Percentiles rank a stretch among this genome's conserved stretches.
Conservation (phyloP, 2,797 vertebrate genomes). For the Orestias chungarensis region DNA sequence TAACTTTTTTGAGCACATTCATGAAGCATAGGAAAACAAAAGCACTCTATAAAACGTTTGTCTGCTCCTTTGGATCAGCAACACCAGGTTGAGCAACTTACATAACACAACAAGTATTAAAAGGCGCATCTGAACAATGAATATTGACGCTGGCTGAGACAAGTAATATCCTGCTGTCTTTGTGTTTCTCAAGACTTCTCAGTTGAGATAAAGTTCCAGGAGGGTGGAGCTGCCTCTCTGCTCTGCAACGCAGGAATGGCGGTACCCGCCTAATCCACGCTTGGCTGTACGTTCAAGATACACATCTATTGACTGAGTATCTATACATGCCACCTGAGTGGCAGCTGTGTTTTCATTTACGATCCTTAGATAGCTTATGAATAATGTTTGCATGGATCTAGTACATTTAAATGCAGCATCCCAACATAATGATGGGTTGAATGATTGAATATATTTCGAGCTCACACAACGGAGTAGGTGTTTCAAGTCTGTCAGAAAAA, state of each 20-base stretch:
- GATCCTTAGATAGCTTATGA: slow-evolving; percentile 47
- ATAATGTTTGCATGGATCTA: slow-evolving; percentile 49
- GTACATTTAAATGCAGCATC: slow-evolving; percentile 44
- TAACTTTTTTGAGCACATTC: slow-evolving; percentile 33
- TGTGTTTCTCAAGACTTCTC: slow-evolving; percentile 37
- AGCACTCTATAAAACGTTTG: slow-evolving; percentile 24
- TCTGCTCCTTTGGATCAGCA: slow-evolving; percentile 25
- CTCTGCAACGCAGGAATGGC: slow-evolving; percentile 49
- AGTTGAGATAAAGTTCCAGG: slow-evolving; percentile 49
- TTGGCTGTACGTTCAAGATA: slow-evolving; percentile 52
- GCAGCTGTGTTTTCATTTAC: slow-evolving; percentile 53
- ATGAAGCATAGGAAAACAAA: slow-evolving; percentile 32
- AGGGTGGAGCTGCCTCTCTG: slow-evolving; percentile 43
- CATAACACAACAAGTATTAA: slow-evolving; percentile 29
- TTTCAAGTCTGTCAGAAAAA: slow-evolving; percentile 7
- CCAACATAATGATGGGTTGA: slow-evolving; percentile 31
- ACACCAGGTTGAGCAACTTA: slow-evolving; percentile 5
- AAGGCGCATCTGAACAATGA: slow-evolving; percentile 28
- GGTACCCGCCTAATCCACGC: slow-evolving; percentile 53
- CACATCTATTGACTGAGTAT: slow-evolving; percentile 49
- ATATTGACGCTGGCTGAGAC: slow-evolving; percentile 41
- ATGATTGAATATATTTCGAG: slow-evolving; percentile 32
- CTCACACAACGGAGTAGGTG: slow-evolving; percentile 34
- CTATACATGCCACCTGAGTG: slow-evolving; percentile 39
- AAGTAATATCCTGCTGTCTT: slow-evolving; percentile 57